Evolutionary conservation across 2,888 invertebrate species (phyloP).

Genomic region (Cerastis rubricosa): DNA sequence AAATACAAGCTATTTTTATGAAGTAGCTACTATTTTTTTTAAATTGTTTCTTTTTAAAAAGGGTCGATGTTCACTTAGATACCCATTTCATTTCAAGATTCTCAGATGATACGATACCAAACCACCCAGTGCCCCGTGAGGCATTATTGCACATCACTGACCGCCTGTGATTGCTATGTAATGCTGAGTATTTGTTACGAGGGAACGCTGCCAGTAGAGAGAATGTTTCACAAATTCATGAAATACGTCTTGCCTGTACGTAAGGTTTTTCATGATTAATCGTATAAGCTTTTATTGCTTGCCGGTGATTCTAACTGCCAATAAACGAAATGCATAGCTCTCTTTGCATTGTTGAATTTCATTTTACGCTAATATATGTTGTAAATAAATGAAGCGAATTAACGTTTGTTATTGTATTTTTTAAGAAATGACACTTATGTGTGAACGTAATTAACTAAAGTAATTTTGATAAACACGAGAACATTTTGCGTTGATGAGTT

Average conservation of each 20-base stretch:
- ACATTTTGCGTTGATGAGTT: background rate
- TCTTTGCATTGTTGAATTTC: no score
- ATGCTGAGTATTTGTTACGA: background rate
- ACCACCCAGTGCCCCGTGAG: constrained; percentile 25
- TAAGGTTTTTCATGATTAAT: background rate
- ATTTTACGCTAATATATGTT: background rate
- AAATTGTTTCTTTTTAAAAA: background rate
- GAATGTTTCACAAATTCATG: background rate
- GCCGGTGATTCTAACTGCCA: background rate
- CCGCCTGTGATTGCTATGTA: background rate
- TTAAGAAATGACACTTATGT: constrained; percentile 5
- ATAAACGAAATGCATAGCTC: background rate
- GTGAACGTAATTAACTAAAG: constrained; percentile 27
- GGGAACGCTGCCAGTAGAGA: background rate
- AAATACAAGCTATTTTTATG: background rate
- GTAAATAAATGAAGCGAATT: constrained; percentile 1
- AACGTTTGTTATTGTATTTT: constrained; percentile 5
- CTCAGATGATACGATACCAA: background rate
- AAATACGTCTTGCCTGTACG: background rate
- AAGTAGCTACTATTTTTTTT: background rate
- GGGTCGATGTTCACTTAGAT: background rate
- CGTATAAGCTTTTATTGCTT: background rate
- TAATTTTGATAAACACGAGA: constrained; percentile 18
- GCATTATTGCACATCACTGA: background rate
- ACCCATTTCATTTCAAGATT: background rate